Base-by-base conservation (phyloP, 2,797 vertebrate genomes). In the Rhodeus uyekii region DNA sequence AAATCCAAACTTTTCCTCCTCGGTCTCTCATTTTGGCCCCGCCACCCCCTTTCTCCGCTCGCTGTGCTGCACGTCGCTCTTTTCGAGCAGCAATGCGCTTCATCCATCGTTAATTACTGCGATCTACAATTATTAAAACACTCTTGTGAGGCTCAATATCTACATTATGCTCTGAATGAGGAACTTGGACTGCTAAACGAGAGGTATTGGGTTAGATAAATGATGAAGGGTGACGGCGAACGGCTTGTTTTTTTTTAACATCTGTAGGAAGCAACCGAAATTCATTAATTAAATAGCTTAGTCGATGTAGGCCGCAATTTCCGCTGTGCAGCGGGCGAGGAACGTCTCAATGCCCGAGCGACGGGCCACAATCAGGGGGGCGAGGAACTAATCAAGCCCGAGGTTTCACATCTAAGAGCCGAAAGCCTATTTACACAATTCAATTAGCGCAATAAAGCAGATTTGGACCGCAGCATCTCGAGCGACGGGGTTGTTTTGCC, bases 201-300 rank as follows among this genome's bases (percentile, higher is more conserved):
- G 84, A 90, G 85, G 78, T 87, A 68, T 87, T 85, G 83, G 90
- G 73, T 91, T 80, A 86, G 86, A 84, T 87, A 81, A 90, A 89
- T 87, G 86, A 85, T 76, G 90, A 90, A 86, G 86, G 48, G 90
- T 89, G 90, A 88, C 86, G 85, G 87, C 90, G 87, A 84, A 89
- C 86, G 90, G 90, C 87, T 90, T 90, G 91, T 91, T 92, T 87
- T 53, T 50, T 88, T 88, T 84, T 89, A 91, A 92, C 93, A 92
- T 95, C 93, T 93, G 93, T 93, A 29, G 90, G 90, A 79, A 92
- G 92, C 92, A 93, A 91, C 90, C 90, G 91, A 90, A 92, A 93
- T 92, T 93, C 91, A 91, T 95, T 95, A 95, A 95, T 95, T 95
- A 94, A 93, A 93, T 90, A 92, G 93, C 92, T 92, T 90, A 90